Conservation (phyloP, 2,113 vertebrate genomes). For the Pseudopipra pipra region DNA sequence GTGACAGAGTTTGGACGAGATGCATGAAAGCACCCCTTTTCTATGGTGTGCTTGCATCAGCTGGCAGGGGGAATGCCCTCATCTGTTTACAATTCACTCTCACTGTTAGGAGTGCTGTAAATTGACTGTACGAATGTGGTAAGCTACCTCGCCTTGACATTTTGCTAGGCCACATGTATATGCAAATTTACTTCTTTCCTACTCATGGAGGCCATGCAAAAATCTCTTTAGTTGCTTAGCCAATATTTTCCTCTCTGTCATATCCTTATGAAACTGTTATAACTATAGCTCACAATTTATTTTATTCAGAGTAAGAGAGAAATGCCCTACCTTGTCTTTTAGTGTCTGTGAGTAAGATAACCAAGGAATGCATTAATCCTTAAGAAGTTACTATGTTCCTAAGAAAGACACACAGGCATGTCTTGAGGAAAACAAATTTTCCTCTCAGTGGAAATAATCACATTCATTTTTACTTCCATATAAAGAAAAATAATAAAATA, state of each 20-base stretch:
- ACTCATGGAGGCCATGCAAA: neutral
- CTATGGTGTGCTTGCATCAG: neutral
- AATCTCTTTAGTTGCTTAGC: neutral
- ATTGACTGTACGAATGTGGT: neutral
- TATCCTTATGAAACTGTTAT: neutral
- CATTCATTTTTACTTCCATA: neutral
- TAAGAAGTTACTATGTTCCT: neutral
- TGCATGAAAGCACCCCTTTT: neutral
- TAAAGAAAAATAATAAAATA: neutral
- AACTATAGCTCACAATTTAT: neutral
- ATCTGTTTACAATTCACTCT: neutral
- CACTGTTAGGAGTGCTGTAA: neutral
- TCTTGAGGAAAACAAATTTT: neutral
- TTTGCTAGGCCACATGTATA: neutral
- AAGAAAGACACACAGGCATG: neutral
- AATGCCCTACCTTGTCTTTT: neutral
- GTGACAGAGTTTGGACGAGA: neutral
- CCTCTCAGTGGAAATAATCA: neutral
- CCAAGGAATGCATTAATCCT: neutral
- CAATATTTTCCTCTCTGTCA: neutral
- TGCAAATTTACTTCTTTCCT: neutral
- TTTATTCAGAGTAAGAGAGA: neutral
- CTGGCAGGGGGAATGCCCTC: neutral
- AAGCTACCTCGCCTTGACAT: neutral
- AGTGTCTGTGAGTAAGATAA: neutral